Evolutionary conservation across 2,113 vertebrate species (phyloP).

Genomic region (Myotis yumanensis): DNA sequence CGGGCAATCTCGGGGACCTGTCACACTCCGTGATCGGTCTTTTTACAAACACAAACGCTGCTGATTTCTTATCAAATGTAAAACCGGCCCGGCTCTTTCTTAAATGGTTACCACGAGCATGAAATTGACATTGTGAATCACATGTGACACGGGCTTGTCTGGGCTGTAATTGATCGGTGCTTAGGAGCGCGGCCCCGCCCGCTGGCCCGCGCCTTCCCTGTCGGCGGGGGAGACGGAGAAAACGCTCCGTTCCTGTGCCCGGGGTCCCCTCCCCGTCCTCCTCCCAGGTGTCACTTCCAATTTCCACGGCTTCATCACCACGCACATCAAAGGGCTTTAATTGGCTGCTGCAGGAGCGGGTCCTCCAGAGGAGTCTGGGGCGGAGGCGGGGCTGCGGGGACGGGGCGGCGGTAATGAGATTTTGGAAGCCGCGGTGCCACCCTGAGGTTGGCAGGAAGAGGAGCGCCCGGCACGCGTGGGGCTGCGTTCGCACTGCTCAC

Average conservation of each 20-base stretch:
- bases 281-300: constrained; percentile 56
- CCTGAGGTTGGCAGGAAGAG: not conserved
- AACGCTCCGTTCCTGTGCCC: not conserved
- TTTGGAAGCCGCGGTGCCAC: constrained; percentile 48
- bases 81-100: constrained; percentile 92
- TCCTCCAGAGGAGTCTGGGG: not conserved
- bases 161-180: constrained; percentile 96
- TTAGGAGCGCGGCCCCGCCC: constrained; percentile 80
- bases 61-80: constrained; percentile 99
- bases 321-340: constrained; percentile 57
- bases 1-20: constrained; percentile 93
- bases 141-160: constrained; percentile 95
- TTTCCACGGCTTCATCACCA: constrained; percentile 40
- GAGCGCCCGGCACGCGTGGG: not conserved
- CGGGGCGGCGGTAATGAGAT: not conserved
- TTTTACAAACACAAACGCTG: constrained; percentile 92
- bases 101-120: constrained; percentile 95
- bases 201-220: not conserved
- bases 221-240: constrained; percentile 63
- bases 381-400: not conserved
- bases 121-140: constrained; percentile 99
- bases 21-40: constrained; percentile 96
- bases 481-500: not conserved
- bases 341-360: constrained; percentile 47
- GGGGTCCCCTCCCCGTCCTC: not conserved